Conservation (phyloP, 2,113 vertebrate species). For the Pteruthius melanotis region DNA sequence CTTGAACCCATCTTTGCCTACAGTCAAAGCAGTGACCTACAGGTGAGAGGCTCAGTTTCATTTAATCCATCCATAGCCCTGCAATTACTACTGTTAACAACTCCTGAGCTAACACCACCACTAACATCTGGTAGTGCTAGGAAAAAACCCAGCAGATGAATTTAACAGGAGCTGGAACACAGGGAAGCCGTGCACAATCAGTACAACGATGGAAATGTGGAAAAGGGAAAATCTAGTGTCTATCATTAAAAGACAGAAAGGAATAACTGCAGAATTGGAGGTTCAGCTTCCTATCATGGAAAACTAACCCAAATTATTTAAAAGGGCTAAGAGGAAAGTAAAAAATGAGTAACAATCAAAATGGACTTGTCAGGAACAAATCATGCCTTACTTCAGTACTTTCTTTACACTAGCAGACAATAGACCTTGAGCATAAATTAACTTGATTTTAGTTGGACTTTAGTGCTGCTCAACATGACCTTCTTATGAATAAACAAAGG, state of each 20-base stretch:
- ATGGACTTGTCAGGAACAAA: background rate
- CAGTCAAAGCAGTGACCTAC: background rate
- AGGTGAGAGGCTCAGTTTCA: background rate
- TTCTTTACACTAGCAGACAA: background rate
- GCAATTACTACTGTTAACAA: background rate
- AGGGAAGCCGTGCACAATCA: background rate
- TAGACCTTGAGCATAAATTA: background rate
- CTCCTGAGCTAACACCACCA: background rate
- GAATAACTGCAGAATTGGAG: background rate
- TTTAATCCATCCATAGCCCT: background rate
- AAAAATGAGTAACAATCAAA: background rate
- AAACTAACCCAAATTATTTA: background rate
- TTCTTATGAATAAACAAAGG: background rate
- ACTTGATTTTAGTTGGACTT: background rate
- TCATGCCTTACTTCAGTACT: background rate
- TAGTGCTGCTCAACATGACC: background rate
- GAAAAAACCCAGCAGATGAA: background rate
- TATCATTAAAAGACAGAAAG: background rate
- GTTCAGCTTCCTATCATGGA: background rate
- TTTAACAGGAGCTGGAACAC: background rate
- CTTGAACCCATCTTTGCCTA: background rate
- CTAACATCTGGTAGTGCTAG: background rate
- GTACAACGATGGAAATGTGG: accelerated
- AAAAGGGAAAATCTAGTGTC: background rate
- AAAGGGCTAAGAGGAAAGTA: background rate